phyloP scores from a whole-genome alignment of 2,797 vertebrate species.

The Cercopithecus diana region DNA sequence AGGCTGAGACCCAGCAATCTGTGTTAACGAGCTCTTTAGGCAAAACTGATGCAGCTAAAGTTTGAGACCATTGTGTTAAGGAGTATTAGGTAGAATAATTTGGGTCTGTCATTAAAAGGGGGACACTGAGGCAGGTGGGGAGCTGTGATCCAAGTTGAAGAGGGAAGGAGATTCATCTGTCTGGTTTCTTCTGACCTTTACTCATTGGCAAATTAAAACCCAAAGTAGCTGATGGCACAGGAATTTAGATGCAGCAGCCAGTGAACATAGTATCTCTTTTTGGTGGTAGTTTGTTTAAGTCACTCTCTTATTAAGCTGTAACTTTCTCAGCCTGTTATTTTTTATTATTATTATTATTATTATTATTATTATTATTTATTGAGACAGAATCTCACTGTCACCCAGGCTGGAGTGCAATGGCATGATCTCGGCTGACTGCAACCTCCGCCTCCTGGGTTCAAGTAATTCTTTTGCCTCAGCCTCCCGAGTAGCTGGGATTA shows the following conservation, averaged over 20 bases:
- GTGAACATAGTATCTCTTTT: background rate
- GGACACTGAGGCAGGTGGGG: background rate
- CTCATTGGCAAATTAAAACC: background rate
- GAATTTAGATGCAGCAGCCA: background rate
- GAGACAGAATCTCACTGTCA: no score
- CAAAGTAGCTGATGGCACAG: background rate
- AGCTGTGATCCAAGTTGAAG: background rate
- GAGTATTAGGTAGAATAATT: background rate
- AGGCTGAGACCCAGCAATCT: background rate
- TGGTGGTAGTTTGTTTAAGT: background rate
- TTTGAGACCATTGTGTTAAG: background rate
- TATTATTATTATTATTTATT: no score
- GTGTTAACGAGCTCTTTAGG: background rate
- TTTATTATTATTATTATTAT: no score
- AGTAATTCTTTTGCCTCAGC: no score
- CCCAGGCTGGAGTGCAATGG: no score
- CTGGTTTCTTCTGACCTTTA: background rate
- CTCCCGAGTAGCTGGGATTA: no score
- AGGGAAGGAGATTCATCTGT: background rate
- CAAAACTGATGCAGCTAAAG: background rate
- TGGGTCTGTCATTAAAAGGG: background rate
- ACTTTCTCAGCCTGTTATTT: background rate
- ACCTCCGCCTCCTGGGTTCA: no score
- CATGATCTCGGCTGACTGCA: no score
- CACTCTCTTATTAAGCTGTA: background rate